Conservation (phyloP, 2,113 vertebrate genomes). For the Apistogramma diplotaenia region DNA sequence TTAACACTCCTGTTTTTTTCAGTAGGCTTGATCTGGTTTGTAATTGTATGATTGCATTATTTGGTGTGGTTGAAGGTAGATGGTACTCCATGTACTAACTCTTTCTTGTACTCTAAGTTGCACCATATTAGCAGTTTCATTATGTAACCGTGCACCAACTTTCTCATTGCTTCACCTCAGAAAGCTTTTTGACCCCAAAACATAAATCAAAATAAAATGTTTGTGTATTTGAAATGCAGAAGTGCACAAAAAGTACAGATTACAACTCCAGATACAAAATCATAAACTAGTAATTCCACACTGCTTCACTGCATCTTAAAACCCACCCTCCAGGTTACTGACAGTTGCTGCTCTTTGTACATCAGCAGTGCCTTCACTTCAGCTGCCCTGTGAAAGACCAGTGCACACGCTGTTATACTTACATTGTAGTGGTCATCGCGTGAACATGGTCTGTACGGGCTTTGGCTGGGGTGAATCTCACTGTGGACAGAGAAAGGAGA, state of each 20-base stretch:
- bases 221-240: no score
- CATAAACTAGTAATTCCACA: background rate
- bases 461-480: constrained; percentile 38
- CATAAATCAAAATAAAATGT: background rate
- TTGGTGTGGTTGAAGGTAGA: background rate
- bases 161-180: background rate
- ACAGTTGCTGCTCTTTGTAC: background rate
- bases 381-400: background rate
- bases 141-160: background rate
- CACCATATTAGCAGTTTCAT: background rate
- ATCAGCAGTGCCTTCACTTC: background rate
- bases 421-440: constrained; percentile 56
- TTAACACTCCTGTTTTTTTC: no score
- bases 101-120: background rate
- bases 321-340: background rate
- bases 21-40: no score
- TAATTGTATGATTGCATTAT: no score
- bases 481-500: constrained; percentile 30
- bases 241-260: background rate
- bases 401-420: constrained; percentile 21
- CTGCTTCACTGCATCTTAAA: no score
- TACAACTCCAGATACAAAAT: background rate
- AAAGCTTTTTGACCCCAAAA: background rate
- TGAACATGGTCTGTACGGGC: constrained; percentile 40
- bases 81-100: background rate